Evolutionary conservation across 2,113 vertebrate species (phyloP), one percentile per base, ranked within the genome.

Genomic region (Triplophysa rosa): DNA sequence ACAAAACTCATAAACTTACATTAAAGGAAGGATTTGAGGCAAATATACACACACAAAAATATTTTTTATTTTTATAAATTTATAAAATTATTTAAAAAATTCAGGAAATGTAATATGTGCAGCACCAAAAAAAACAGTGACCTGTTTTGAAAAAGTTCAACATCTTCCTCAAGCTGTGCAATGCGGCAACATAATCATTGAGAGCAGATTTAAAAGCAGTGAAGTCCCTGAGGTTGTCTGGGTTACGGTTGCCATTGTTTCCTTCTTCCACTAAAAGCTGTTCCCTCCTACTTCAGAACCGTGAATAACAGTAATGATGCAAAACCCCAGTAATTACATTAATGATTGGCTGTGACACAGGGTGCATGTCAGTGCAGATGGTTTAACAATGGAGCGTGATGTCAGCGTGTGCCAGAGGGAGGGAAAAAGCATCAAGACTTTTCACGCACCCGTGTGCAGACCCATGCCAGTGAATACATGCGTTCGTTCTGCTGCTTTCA

Each of bases 291-390:
- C 61, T 68, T 80, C 78, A 80, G 67, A 69, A 70, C 12, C 63
- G 21, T 67, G 69, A 73, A 72, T 83, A 71, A 80, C 81, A 74
- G 66, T 85, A 82, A 82, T 80, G 74, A 82, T 80, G 62, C 83
- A 80, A 78, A 82, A 77, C 80, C 69, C 66, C 66, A 66, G 54
- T 82, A 77, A 83, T 82, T 74, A 79, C 47, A 45, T 74, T 84
- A 83, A 83, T 85, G 81, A 80, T 69, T 69, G 67, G 59, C 65
- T 82, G 83, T 82, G 77, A 64, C 63, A 64, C 42, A 52, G 72
- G 67, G 84, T 56, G 70, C 63, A 61, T 56, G 81, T 85, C 76
- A 82, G 68, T 75, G 37, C 67, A 82, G 61, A 80, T 85, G 77
- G 54, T 77, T 80, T 80, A 80, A 82, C 81, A 68, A 71, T 83